Evolutionary conservation across 2,888 invertebrate species (phyloP), one percentile per base, ranked within the genome.

Genomic region (Nomada lathburiana): DNA sequence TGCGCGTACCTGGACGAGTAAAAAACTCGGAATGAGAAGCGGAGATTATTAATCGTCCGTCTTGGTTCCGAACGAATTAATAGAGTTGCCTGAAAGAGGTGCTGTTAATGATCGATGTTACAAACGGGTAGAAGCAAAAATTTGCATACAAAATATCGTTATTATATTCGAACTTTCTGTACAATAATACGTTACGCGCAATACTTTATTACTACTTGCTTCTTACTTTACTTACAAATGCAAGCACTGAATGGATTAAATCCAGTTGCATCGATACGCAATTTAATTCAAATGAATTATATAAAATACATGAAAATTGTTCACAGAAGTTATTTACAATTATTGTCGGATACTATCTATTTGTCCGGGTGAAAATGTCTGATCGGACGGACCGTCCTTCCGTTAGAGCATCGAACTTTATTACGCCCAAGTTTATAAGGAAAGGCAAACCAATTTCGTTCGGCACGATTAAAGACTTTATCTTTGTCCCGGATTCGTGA

Each of bases 81-180:
- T 13, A 47, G 26, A 20, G 59, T 16, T 67, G 36, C 23, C 42
- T 53, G 13, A 42, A 47, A 62, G 67, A 5, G 18, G 60, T n/a
- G 60, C 36, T 75, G 55, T 42, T 52, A 75, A 78, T 75, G 62
- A 74, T 63, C 62, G 75, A 75, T 55, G 62, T 47, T 53, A 23
- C 26, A 10, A 29, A 47, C n/a, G 23, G 16, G 18, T 60, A 9
- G 20, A 16, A 13, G 23, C 13, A 20, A 1, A 53, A 53, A n/a
- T 44, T 18, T 44, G 26, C 2, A n/a, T 13, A 72, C 20, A 26
- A 52, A n/a, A 20, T 62, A 42, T 26, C 36, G 36, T 36, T 36
- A 36, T 36, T 36, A 36, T 7, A 36, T 36, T 36, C 1, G 7
- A 36, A 36, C 7, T 36, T 1, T 36, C 7, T 7, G 36, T 36